Evolutionary conservation across 2,113 vertebrate genomes (phyloP).

Genomic region (Centrocercus urophasianus): DNA sequence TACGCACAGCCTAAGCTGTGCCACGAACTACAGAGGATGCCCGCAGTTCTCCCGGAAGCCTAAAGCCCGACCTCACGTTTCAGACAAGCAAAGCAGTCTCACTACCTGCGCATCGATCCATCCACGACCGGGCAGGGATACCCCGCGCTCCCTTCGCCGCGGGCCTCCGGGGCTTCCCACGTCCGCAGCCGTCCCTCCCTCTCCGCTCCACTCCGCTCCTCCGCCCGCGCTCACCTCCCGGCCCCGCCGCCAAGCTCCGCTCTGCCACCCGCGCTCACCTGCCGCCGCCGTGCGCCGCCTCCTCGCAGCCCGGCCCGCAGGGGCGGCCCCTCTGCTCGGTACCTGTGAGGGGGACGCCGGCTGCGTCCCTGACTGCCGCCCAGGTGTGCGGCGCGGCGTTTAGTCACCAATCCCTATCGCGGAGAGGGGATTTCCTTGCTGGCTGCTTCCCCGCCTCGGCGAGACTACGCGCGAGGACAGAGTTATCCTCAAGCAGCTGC

Average conservation of each 20-base stretch:
- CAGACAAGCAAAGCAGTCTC: not conserved
- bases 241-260: not conserved
- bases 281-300: not conserved
- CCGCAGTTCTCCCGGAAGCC: not conserved
- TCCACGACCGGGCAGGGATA: not conserved
- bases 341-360: too few species aligned
- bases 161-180: too few species aligned
- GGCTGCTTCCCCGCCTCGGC: not conserved
- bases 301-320: not conserved
- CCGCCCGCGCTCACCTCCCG: not conserved
- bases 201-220: not conserved
- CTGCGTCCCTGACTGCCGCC: not conserved
- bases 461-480: fast-evolving
- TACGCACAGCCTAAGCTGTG: not conserved
- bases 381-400: not conserved
- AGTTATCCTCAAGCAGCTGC: fast-evolving
- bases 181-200: not conserved
- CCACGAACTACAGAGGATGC: too few species aligned
- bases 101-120: not conserved
- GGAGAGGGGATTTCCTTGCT: not conserved
- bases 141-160: not conserved
- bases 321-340: not conserved
- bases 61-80: fast-evolving
- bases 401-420: not conserved
- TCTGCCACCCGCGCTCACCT: not conserved